A percentile compares a stretch with the other conserved stretches of the same genome.
phyloP scores from a whole-genome alignment of 2,888 invertebrate species.

The Venustoraphidia nigricollis region DNA sequence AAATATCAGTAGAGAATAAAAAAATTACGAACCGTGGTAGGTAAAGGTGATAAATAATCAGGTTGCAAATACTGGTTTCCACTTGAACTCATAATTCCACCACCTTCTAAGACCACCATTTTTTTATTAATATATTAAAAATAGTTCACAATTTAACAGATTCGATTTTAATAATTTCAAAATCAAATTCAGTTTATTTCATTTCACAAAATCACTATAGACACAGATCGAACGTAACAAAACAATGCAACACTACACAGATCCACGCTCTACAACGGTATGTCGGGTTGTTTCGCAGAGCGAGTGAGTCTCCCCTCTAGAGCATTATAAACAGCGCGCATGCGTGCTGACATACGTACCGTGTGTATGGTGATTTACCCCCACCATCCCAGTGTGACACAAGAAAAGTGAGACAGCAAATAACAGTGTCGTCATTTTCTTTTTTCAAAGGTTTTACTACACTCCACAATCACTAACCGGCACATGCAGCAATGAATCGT shows the following conservation, averaged over 20 bases:
- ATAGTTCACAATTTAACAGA: slow-evolving; percentile 5
- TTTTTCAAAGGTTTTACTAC: slow-evolving; percentile 5
- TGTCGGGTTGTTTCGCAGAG: slow-evolving; percentile 12
- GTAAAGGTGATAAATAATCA: slow-evolving; percentile 88
- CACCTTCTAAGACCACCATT: slow-evolving; percentile 87
- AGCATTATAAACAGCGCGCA: slow-evolving; percentile 10
- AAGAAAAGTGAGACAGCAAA: not conserved
- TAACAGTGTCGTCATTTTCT: not conserved
- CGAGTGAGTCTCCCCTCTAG: not conserved
- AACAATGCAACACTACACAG: slow-evolving; percentile 6
- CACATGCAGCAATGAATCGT: not conserved
- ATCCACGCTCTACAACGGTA: slow-evolving; percentile 15
- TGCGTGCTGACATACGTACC: slow-evolving; percentile 7
- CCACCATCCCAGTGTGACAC: slow-evolving; percentile 7
- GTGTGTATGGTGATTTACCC: not conserved
- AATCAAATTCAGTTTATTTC: slow-evolving; percentile 1
- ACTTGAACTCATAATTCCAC: slow-evolving; percentile 75
- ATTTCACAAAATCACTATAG: slow-evolving; percentile 6
- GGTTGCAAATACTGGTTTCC: slow-evolving; percentile 92
- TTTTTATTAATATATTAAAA: slow-evolving; percentile 24
- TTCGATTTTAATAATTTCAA: not conserved
- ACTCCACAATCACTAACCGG: slow-evolving; percentile 2
- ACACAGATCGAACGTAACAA: slow-evolving; percentile 5
- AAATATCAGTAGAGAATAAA: not conserved
- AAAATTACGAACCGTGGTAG: slow-evolving; percentile 77